These are phyloP conservation scores for Tricholauxania praeusta DNA, from an alignment of 2,888 invertebrate genomes.

Conservation along the genomic window DNA sequence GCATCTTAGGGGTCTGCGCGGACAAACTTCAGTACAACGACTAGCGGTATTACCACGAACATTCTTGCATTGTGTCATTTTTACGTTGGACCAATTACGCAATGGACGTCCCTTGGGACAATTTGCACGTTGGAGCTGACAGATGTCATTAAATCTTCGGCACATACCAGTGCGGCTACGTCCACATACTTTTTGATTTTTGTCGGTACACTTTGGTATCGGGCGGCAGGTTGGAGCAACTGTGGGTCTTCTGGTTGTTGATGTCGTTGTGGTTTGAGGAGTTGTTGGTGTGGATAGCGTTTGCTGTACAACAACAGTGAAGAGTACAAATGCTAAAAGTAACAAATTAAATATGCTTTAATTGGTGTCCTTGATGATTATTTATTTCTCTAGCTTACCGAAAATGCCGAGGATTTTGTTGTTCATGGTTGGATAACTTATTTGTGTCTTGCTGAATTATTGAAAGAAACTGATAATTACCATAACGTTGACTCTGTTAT, in stretches of 20 bases:
- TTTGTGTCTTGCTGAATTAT: too few species aligned
- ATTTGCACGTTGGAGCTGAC: conserved; percentile 1
- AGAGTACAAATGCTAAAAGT: too few species aligned
- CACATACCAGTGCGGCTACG: conserved; percentile 23
- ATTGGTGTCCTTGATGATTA: too few species aligned
- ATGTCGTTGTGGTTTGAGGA: not conserved
- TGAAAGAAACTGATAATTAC: too few species aligned
- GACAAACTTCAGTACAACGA: not conserved
- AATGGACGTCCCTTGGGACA: not conserved
- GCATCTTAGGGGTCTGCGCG: conserved; percentile 1
- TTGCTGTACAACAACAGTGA: not conserved
- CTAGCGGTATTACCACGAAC: not conserved
- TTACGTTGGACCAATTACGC: not conserved
- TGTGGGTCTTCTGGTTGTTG: not conserved
- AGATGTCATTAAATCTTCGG: conserved; percentile 11
- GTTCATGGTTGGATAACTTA: too few species aligned
- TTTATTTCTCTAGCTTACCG: too few species aligned
- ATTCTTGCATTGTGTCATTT: conserved; percentile 7
- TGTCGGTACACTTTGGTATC: not conserved
- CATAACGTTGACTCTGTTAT: too few species aligned
- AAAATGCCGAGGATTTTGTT: too few species aligned
- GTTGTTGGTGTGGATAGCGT: not conserved
- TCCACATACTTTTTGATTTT: conserved; percentile 16
- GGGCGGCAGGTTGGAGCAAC: not conserved
- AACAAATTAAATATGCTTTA: too few species aligned